phyloP scores from a whole-genome alignment of 1,140 invertebrate genomes.

The Anagrus nilaparvatae region DNA sequence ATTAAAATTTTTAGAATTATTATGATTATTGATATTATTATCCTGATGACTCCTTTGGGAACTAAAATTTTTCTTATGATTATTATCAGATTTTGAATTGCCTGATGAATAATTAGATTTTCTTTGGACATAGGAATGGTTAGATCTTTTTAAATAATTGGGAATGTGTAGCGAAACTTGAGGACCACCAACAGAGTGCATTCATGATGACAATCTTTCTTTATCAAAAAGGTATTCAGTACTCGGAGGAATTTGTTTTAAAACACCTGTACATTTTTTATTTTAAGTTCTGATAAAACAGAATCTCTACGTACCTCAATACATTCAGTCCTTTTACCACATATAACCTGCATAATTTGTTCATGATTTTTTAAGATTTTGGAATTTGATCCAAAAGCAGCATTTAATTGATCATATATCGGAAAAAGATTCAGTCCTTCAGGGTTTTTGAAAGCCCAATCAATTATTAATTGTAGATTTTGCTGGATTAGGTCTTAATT shows the following conservation, averaged over 20 bases:
- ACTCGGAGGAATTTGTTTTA: slow-evolving; percentile 17
- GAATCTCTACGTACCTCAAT: slow-evolving; percentile 22
- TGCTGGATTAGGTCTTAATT: slow-evolving; percentile 6
- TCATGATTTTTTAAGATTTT: slow-evolving; percentile 15
- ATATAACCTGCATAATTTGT: slow-evolving; percentile 22
- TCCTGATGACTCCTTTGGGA: too few species aligned
- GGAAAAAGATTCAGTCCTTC: slow-evolving; percentile 2
- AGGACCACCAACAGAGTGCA: slow-evolving; percentile 21
- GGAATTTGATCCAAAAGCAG: slow-evolving; percentile 9
- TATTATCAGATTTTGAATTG: too few species aligned
- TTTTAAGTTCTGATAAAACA: slow-evolving; percentile 15
- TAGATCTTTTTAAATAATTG: too few species aligned
- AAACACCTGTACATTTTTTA: slow-evolving; percentile 17
- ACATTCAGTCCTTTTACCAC: slow-evolving; percentile 25
- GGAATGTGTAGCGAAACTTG: slow-evolving; percentile 21
- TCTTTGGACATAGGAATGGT: too few species aligned
- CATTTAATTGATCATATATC: slow-evolving; percentile 4
- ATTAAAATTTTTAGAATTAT: neutral
- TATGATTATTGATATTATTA: too few species aligned
- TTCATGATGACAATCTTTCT: slow-evolving; percentile 16
- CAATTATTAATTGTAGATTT: slow-evolving; percentile 11
- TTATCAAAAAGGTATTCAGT: slow-evolving; percentile 20
- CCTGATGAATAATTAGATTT: too few species aligned
- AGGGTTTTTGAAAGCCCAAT: slow-evolving; percentile 13
- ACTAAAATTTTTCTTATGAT: too few species aligned